Evolutionary conservation across 2,888 invertebrate genomes (phyloP), one percentile per base, ranked within the genome.

Genomic region (Spodoptera littoralis): DNA sequence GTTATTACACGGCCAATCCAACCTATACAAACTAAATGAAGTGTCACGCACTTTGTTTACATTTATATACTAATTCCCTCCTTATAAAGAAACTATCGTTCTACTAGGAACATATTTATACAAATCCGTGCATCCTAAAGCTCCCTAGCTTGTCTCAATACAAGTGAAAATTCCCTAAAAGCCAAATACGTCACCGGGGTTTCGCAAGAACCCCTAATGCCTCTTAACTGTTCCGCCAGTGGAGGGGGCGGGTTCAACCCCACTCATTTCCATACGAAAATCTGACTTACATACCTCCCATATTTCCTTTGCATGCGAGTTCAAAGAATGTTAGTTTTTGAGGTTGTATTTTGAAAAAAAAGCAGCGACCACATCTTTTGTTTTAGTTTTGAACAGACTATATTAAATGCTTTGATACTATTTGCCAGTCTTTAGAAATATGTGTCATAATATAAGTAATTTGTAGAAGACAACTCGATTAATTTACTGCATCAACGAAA

Each of bases 211-310:
- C 63, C 59, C 51, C 50, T 53, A 60, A 63, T 61, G 52, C 48
- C 61, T 47, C 36, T 69, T 60, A 77, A 75, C 77, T 77, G 77
- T 76, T 75, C 76, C 74, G 60, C 65, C 72, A 69, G 76, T 76
- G 56, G 69, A 56, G 11, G 51, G 51, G 60, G 65, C 2, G 62
- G 54, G 22, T 44, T 41, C 24, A 42, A 51, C 59, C 61, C 44
- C 59, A 72, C 58, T 73, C 53, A 73, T 73, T 68, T 63, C 56
- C 70, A 70, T 76, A 67, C 50, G 47, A 73, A 70, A 64, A 49
- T 41, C 47, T 46, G 5, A 51, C 46, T 59, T 60, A 46, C 58
- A 49, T 48, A 56, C 44, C 69, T 73, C 59, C 53, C 58, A 61
- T 72, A 69, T 73, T 60, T 60, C 57, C 60, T 75, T 67, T 60